Evolutionary conservation across 2,113 vertebrate genomes (phyloP).

Genomic region (Puntigrus tetrazona): DNA sequence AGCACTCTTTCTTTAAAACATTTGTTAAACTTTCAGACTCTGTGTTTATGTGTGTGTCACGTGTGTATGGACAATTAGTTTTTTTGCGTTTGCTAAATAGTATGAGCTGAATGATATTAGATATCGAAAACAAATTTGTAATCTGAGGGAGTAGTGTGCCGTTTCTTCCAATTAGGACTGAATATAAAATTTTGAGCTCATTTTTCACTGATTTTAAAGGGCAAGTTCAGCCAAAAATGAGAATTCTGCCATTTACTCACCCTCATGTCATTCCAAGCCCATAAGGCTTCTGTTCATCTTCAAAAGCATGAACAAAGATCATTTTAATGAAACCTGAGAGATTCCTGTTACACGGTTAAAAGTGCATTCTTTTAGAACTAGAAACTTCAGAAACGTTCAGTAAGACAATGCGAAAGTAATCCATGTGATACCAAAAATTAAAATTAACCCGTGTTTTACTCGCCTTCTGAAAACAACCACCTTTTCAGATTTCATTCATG

Average conservation of each 20-base stretch:
- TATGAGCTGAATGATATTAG: background rate
- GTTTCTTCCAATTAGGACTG: background rate
- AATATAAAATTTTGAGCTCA: background rate
- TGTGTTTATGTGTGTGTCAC: no score
- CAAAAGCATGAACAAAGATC: background rate
- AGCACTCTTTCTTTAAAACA: no score
- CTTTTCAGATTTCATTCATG: background rate
- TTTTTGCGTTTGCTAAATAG: no score
- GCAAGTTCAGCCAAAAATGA: background rate
- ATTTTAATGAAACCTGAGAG: background rate
- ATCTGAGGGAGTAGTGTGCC: background rate
- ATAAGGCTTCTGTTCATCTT: background rate
- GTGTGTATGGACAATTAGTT: no score
- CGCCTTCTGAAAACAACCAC: background rate
- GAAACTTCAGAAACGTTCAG: background rate
- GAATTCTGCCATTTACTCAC: background rate
- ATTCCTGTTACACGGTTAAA: background rate
- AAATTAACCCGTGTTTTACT: no score
- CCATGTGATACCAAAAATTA: no score
- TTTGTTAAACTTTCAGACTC: no score
- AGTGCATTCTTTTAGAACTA: no score
- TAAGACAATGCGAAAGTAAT: background rate
- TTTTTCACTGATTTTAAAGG: background rate
- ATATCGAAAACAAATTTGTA: background rate
- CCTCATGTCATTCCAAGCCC: background rate